Base-by-base conservation (phyloP, 2,797 vertebrate species). In the Acrossocheilus wenchowensis region DNA sequence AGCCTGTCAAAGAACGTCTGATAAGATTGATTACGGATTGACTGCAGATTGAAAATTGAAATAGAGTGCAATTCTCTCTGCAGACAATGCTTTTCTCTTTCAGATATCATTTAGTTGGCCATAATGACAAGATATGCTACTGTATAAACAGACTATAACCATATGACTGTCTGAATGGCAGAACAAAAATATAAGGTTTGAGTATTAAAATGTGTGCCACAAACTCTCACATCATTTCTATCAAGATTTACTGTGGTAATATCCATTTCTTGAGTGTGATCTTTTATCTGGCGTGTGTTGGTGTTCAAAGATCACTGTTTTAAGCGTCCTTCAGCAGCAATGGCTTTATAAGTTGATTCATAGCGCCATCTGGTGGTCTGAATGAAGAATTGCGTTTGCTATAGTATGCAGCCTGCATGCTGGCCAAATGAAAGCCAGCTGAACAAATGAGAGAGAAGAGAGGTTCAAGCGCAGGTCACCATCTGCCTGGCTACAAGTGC, bases 381-480 rank as follows among this genome's bases (percentile, higher is more conserved):
- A 2, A 0, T 0, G 0, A 0, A 11, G 86, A 52, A 6, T 0
- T 66, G 87, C 41, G 45, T 91, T 86, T 30, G 17, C 39, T 54
- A 72, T 45, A 80, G 50, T 21, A 21, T 72, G 83, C 45, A 84
- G 75, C 84, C 88, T 91, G 92, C 90, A 90, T 89, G 84, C 90
- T 91, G 93, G 93, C 92, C 21, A 95, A 96, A 96, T 96, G 95
- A 96, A 96, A 96, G 94, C 95, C 96, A 97, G 96, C 96, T 96
- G 96, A 97, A 96, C 96, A 97, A 97, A 97, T 97, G 96, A 96
- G 96, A 91, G 88, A 91, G 93, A 94, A 94, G 95, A 95, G 93
- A 95, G 93, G 97, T 97, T 97, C 96, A 97, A 95, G 91, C 93
- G 94, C 93, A 95, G 97, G 97, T 97, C 97, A 97, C 96, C 97